Conservation (phyloP, 2,113 vertebrate genomes). For the Eretmochelys imbricata region DNA sequence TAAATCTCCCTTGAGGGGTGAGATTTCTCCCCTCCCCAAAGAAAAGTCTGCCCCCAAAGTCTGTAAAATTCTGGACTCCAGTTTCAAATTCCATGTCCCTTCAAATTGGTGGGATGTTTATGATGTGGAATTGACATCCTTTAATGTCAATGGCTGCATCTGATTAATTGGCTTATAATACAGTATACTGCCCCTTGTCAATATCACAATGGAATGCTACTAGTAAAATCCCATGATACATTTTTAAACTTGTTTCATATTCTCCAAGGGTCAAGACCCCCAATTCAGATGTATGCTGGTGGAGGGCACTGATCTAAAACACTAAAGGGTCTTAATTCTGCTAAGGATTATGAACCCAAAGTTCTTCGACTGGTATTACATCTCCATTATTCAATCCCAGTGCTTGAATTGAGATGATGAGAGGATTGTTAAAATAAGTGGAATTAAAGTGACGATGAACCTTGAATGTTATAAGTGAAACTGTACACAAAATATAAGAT, state of each 20-base stretch:
- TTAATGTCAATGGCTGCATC: not conserved
- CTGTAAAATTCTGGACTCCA: not conserved
- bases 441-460: not conserved
- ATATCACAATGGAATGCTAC: not conserved
- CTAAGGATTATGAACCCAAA: not conserved
- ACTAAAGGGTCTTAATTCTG: not conserved
- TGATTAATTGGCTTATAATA: not conserved
- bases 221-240: not conserved
- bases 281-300: not conserved
- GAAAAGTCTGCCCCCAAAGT: fast-evolving
- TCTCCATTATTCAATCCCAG: not conserved
- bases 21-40: not conserved
- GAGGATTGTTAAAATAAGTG: not conserved
- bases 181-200: not conserved
- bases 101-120: not conserved
- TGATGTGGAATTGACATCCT: not conserved
- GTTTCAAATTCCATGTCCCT: not conserved
- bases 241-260: not conserved
- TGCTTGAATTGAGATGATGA: not conserved
- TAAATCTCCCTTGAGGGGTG: not conserved
- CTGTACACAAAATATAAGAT: not conserved
- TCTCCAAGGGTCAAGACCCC: not conserved
- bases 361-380: not conserved
- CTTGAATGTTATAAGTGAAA: not conserved
- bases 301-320: not conserved